These are phyloP conservation scores for Esox niger DNA, from an alignment of 2,113 vertebrate species.

Conservation along the genomic window DNA sequence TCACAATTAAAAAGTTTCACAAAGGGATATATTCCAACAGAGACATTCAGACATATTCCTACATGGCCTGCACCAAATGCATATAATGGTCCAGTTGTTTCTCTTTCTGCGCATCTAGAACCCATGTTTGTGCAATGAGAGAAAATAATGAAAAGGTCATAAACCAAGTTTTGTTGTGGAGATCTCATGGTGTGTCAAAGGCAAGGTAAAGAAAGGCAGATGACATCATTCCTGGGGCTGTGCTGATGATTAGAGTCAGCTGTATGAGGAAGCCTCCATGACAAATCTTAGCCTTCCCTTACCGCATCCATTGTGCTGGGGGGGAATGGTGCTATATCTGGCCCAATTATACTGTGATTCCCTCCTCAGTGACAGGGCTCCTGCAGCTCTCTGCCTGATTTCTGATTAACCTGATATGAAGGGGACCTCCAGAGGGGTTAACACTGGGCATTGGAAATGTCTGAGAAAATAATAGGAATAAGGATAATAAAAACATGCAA, in stretches of 20 bases:
- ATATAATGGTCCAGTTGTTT: background rate
- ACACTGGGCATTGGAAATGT: background rate
- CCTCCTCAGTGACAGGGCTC: conserved; percentile 6
- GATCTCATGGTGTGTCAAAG: background rate
- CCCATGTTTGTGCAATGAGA: background rate
- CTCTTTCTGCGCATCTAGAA: background rate
- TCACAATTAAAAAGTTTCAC: background rate
- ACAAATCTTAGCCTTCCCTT: background rate
- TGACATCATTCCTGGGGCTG: conserved; percentile 1
- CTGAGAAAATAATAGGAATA: background rate
- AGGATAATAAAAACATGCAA: too few species aligned
- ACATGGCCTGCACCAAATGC: background rate
- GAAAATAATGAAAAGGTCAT: background rate
- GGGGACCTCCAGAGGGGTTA: background rate
- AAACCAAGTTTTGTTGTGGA: background rate
- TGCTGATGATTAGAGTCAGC: conserved; percentile 12
- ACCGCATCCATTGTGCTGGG: background rate
- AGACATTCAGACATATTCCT: background rate
- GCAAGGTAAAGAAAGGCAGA: background rate
- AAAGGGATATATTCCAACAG: background rate
- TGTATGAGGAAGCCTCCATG: background rate
- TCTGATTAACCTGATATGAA: conserved; percentile 3
- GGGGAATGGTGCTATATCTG: background rate
- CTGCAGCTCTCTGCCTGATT: conserved; percentile 3
- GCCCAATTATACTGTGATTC: conserved; percentile 8